Percentiles rank a stretch among this genome's conserved stretches.
phyloP scores from a whole-genome alignment of 2,888 invertebrate species.

The Eilema griseolum region DNA sequence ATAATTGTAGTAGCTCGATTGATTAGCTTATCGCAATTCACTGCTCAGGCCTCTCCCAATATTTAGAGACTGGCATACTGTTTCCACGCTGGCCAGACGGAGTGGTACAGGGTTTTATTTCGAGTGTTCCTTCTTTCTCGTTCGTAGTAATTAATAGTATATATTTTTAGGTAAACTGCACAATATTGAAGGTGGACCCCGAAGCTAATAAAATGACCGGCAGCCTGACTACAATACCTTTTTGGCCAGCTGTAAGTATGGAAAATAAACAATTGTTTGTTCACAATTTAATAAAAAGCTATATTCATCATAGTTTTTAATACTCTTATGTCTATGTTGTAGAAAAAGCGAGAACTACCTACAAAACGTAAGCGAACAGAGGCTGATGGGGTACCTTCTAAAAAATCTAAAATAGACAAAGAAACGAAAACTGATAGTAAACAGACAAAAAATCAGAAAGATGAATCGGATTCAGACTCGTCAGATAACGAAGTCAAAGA shows the following conservation, averaged over 20 bases:
- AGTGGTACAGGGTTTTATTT: no score
- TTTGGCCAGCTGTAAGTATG: slow-evolving; percentile 64
- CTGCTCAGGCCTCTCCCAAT: no score
- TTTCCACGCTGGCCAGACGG: no score
- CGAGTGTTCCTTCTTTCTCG: no score
- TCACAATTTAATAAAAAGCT: neutral
- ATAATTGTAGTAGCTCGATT: no score
- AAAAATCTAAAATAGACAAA: slow-evolving; percentile 31
- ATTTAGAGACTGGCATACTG: no score
- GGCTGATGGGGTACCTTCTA: slow-evolving; percentile 23
- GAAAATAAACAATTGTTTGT: neutral
- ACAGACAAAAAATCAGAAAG: neutral
- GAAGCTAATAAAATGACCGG: slow-evolving; percentile 75
- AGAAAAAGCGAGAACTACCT: slow-evolving; percentile 57
- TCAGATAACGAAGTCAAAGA: slow-evolving; percentile 11
- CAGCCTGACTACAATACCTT: slow-evolving; percentile 73
- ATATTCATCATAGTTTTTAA: neutral
- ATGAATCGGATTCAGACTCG: neutral
- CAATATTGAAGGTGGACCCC: slow-evolving; percentile 70
- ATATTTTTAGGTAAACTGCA: slow-evolving; percentile 80
- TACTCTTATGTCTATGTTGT: slow-evolving; percentile 13
- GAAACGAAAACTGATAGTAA: slow-evolving; percentile 18
- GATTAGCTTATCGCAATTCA: no score
- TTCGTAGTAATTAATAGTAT: no score
- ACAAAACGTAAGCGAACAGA: slow-evolving; percentile 53